Evolutionary conservation across 2,888 invertebrate genomes (phyloP).

Genomic region (Diadegma fenestrale): DNA sequence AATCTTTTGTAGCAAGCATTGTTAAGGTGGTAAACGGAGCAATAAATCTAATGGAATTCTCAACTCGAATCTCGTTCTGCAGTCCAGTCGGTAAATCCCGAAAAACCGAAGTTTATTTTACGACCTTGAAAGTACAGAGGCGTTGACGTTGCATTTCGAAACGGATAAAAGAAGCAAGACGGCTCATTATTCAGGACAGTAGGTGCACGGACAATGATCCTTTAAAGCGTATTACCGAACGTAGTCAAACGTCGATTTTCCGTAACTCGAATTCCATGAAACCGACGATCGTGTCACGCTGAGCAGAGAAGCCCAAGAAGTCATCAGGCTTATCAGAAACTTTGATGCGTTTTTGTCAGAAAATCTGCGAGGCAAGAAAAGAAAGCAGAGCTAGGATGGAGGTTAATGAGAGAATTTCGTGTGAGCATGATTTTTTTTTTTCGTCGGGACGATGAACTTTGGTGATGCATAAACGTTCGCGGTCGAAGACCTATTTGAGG

Average conservation of each 20-base stretch:
- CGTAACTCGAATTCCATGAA: slow-evolving; percentile 18
- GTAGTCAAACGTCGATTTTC: slow-evolving; percentile 48
- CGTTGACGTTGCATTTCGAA: slow-evolving; percentile 25
- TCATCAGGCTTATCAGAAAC: neutral
- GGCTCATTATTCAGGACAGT: slow-evolving; percentile 1
- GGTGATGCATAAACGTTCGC: slow-evolving; percentile 46
- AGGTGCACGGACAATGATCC: slow-evolving; percentile 8
- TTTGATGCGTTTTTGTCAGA: neutral
- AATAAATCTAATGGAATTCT: slow-evolving; percentile 55
- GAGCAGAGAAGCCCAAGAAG: neutral
- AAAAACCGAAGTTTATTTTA: neutral
- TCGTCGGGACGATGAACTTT: slow-evolving; percentile 53
- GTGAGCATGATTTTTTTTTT: slow-evolving; percentile 48
- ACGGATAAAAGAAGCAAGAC: neutral
- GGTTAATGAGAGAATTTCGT: slow-evolving; percentile 49
- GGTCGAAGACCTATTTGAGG: slow-evolving; percentile 36
- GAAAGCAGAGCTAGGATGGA: slow-evolving; percentile 6
- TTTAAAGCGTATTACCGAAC: slow-evolving; percentile 46
- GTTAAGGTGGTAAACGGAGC: slow-evolving; percentile 36
- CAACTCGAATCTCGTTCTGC: neutral
- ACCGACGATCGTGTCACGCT: neutral
- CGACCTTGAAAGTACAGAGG: slow-evolving; percentile 45
- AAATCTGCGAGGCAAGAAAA: slow-evolving; percentile 13
- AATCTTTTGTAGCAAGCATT: slow-evolving; percentile 26
- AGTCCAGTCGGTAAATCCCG: neutral